Percentiles rank a stretch among this genome's conserved stretches.
phyloP scores from a whole-genome alignment of 2,797 vertebrate genomes.

The Neoniphon sammara region DNA sequence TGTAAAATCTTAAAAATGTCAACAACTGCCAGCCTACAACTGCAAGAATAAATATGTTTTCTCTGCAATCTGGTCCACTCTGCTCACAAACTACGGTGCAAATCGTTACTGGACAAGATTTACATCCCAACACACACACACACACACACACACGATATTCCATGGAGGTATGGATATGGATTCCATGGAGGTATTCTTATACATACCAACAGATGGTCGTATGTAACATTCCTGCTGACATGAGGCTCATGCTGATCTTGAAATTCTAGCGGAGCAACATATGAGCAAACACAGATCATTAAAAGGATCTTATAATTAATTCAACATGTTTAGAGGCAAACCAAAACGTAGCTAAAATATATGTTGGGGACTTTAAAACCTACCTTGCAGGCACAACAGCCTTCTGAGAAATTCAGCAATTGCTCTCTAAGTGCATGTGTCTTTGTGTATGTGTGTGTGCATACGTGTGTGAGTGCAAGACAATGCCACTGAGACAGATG shows the following conservation, averaged over 20 bases:
- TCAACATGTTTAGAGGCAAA: slow-evolving; percentile 1
- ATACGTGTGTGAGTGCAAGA: slow-evolving; percentile 13
- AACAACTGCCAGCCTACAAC: no score
- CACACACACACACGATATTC: background rate
- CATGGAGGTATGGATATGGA: background rate
- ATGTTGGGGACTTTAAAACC: background rate
- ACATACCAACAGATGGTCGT: slow-evolving; percentile 40
- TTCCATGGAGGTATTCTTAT: slow-evolving; percentile 5
- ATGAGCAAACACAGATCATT: background rate
- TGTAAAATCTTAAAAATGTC: no score
- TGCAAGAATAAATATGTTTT: no score
- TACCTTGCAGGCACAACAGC: background rate
- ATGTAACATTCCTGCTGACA: slow-evolving; percentile 19
- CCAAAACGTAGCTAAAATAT: background rate
- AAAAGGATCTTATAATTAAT: background rate
- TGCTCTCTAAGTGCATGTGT: background rate
- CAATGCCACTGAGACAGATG: slow-evolving; percentile 35
- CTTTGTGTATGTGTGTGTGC: background rate
- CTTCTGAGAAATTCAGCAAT: background rate
- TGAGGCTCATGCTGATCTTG: slow-evolving; percentile 39
- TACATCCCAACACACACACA: background rate
- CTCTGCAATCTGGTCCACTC: no score
- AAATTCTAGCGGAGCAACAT: slow-evolving; percentile 3
- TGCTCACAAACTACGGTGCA: no score
- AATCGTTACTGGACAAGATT: no score